Conservation (phyloP, 1,140 invertebrate species). For the Ceratina calcarata region DNA sequence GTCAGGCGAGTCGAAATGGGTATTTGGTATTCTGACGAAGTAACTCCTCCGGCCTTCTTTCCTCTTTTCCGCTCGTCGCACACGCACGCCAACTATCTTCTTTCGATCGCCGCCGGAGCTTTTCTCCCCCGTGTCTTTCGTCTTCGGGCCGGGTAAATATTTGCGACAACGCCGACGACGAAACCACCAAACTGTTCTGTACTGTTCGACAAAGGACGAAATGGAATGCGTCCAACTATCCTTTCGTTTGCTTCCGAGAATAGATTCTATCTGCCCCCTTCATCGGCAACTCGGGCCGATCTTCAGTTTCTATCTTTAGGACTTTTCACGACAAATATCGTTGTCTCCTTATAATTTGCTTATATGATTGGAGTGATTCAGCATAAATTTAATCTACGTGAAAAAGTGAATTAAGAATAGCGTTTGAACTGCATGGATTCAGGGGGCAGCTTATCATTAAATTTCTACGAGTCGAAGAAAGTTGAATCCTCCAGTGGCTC, state of each 20-base stretch:
- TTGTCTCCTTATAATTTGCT: too few species aligned
- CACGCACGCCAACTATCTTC: conserved; percentile 74
- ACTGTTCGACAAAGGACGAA: conserved; percentile 13
- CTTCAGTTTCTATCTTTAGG: too few species aligned
- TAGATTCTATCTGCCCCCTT: neutral
- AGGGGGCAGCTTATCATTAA: conserved; percentile 1
- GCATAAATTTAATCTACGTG: too few species aligned
- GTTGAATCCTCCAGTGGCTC: conserved; percentile 1
- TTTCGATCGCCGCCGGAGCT: conserved; percentile 60
- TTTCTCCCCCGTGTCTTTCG: conserved; percentile 66
- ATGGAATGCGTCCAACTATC: neutral
- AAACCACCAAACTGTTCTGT: conserved; percentile 41
- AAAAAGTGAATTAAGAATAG: too few species aligned
- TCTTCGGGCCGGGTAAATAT: conserved; percentile 75
- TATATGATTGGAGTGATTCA: too few species aligned
- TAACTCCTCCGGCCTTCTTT: conserved; percentile 66
- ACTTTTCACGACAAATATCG: neutral
- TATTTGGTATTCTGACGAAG: conserved; percentile 76
- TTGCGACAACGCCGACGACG: conserved; percentile 71
- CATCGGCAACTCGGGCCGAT: neutral
- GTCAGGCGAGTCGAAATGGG: conserved; percentile 69
- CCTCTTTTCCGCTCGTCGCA: conserved; percentile 67
- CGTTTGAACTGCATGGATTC: neutral
- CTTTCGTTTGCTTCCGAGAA: neutral
- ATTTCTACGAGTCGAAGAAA: conserved; percentile 7